These are phyloP conservation scores for Clostera curtula DNA, from an alignment of 2,888 invertebrate species.

Conservation along the genomic window DNA sequence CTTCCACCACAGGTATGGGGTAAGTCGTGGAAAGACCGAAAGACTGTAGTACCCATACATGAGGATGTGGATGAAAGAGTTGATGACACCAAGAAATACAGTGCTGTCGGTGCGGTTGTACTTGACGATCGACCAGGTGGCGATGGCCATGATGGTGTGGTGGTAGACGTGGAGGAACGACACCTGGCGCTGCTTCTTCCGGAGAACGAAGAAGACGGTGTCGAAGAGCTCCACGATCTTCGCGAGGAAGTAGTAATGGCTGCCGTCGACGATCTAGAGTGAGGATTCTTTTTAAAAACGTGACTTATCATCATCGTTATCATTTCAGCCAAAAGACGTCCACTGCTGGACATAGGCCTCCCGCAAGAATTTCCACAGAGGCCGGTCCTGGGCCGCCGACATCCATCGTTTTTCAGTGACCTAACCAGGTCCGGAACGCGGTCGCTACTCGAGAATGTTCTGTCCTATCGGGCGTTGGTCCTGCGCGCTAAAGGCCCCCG, in stretches of 20 bases:
- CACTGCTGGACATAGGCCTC: no score
- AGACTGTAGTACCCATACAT: conserved; percentile 87
- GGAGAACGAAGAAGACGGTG: conserved; percentile 88
- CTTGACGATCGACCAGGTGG: conserved; percentile 82
- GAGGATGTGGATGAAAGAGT: conserved; percentile 82
- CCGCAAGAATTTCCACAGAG: no score
- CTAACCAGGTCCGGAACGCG: no score
- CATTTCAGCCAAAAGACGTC: no score
- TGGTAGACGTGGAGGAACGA: conserved; percentile 92
- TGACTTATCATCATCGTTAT: no score
- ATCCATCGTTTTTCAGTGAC: no score
- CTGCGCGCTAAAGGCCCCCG: no score
- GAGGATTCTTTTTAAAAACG: no score
- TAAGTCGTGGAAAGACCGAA: conserved; percentile 79
- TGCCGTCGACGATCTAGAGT: conserved; percentile 29
- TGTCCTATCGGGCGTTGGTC: no score
- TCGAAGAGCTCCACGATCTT: conserved; percentile 83
- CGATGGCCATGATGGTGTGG: conserved; percentile 82
- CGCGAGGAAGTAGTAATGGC: conserved; percentile 80
- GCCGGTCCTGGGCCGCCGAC: no score
- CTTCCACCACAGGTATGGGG: conserved; percentile 88
- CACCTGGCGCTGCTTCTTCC: conserved; percentile 84
- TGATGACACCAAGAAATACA: conserved; percentile 79
- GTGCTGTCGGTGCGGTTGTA: conserved; percentile 82
- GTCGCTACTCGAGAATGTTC: no score